These are phyloP conservation scores for Ochropacha duplaris DNA, from an alignment of 2,888 invertebrate genomes.

Conservation along the genomic window DNA sequence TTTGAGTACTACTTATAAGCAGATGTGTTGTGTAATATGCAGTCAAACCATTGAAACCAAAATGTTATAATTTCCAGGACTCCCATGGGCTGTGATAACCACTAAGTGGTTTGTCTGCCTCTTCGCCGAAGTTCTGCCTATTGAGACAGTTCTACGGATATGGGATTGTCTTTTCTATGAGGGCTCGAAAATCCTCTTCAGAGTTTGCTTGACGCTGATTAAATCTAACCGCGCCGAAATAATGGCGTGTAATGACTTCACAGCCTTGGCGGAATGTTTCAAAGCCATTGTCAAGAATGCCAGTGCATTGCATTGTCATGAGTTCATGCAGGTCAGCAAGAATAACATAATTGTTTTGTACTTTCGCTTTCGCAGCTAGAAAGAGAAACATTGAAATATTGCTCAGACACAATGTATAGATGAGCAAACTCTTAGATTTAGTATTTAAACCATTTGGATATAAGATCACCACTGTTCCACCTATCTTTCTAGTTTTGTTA, in stretches of 20 bases:
- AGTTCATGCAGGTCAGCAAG: constrained; percentile 90
- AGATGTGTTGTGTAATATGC: too few relatives aligned
- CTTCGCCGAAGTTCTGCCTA: constrained; percentile 95
- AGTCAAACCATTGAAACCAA: neutral
- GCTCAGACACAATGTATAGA: too few relatives aligned
- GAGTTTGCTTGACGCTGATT: constrained; percentile 93
- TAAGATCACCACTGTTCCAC: too few relatives aligned
- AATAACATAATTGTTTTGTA: neutral
- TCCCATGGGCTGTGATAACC: constrained; percentile 95
- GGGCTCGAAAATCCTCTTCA: constrained; percentile 95
- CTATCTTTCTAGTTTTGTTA: too few relatives aligned
- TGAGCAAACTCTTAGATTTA: too few relatives aligned
- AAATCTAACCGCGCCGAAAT: constrained; percentile 87
- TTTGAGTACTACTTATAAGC: too few relatives aligned
- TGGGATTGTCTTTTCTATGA: constrained; percentile 98
- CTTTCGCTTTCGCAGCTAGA: neutral
- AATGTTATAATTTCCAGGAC: constrained; percentile 63
- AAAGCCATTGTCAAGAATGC: constrained; percentile 91
- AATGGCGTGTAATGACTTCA: constrained; percentile 90
- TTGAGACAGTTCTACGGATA: constrained; percentile 96
- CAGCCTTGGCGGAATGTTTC: constrained; percentile 91
- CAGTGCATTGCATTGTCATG: constrained; percentile 92
- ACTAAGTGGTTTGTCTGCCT: constrained; percentile 98
- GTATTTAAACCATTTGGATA: too few relatives aligned
- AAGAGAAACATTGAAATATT: too few relatives aligned